phyloP scores from a whole-genome alignment of 2,888 invertebrate species.

The Synergus japonicus region DNA sequence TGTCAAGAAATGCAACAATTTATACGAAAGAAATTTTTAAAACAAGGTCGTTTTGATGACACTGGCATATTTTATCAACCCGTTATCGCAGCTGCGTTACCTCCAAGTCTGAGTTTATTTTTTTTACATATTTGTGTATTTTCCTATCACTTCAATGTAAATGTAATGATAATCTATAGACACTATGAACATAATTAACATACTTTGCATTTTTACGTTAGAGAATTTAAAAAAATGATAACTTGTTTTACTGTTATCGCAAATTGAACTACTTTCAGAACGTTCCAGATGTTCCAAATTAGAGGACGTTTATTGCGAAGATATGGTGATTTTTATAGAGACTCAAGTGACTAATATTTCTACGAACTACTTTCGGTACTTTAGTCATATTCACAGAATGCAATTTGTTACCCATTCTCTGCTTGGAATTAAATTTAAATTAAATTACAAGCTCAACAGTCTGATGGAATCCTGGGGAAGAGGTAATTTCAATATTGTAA shows the following conservation, averaged over 20 bases:
- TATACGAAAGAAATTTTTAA: constrained; percentile 1
- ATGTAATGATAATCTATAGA: constrained; percentile 12
- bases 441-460: no score
- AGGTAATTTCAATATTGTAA: no score
- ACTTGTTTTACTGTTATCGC: neutral
- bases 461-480: no score
- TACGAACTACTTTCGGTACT: neutral
- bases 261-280: neutral
- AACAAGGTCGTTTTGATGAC: constrained; percentile 13
- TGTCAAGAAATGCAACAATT: neutral
- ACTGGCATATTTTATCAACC: constrained; percentile 35
- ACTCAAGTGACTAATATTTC: neutral
- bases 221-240: neutral
- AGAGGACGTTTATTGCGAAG: neutral
- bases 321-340: neutral
- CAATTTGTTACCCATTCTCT: neutral
- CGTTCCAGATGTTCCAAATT: neutral
- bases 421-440: neutral
- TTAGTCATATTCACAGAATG: neutral
- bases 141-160: constrained; percentile 22
- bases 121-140: constrained; percentile 18
- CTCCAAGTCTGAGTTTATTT: constrained; percentile 19
- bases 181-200: neutral
- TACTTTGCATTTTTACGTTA: neutral
- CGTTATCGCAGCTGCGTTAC: constrained; percentile 29